These are phyloP conservation scores for Anodontia alba DNA, from an alignment of 2,888 invertebrate genomes.

Conservation along the genomic window DNA sequence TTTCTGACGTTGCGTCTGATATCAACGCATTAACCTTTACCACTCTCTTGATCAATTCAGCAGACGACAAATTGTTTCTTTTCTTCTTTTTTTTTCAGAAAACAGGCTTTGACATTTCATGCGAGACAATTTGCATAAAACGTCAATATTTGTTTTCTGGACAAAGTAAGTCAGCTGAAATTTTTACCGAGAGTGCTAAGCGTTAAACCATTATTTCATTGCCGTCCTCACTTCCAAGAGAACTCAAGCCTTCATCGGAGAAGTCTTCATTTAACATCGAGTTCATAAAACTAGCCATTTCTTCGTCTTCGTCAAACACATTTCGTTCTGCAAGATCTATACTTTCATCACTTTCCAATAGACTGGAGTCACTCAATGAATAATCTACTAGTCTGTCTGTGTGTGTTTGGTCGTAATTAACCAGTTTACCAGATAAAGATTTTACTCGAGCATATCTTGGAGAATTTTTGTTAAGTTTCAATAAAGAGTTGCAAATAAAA, in stretches of 20 bases:
- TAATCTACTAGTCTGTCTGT: constrained; percentile 29
- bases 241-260: constrained; percentile 58
- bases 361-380: constrained; percentile 41
- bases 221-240: constrained; percentile 54
- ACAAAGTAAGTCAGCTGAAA: no score
- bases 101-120: no score
- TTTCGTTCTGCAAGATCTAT: neutral
- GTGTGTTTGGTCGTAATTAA: constrained; percentile 34
- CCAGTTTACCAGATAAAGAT: constrained; percentile 24
- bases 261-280: constrained; percentile 50
- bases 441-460: neutral
- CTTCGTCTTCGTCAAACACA: constrained; percentile 52
- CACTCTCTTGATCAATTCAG: no score
- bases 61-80: no score
- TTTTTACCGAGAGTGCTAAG: no score
- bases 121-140: no score
- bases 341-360: neutral
- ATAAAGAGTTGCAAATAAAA: constrained; percentile 23
- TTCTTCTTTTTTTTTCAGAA: no score
- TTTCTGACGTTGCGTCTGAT: no score
- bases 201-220: constrained; percentile 28
- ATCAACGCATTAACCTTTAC: no score
- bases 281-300: constrained; percentile 60
- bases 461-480: neutral
- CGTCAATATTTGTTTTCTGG: no score